Evolutionary conservation across 2,113 vertebrate genomes (phyloP).

Genomic region (Salminus brasiliensis): DNA sequence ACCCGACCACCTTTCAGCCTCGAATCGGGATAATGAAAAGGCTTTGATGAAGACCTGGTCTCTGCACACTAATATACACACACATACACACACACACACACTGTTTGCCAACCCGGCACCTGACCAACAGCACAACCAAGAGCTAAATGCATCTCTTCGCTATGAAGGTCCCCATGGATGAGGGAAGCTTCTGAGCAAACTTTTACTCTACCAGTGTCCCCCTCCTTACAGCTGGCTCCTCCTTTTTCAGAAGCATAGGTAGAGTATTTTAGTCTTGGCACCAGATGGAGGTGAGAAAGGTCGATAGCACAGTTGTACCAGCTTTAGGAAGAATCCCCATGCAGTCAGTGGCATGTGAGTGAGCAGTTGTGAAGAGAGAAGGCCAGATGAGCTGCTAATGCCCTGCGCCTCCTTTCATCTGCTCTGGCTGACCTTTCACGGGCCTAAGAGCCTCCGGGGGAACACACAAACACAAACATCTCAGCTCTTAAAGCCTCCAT

Average conservation of each 20-base stretch:
- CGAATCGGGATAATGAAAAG: conserved; percentile 4
- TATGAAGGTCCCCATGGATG: background rate
- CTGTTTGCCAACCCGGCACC: background rate
- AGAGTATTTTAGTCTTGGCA: background rate
- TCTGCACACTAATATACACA: background rate
- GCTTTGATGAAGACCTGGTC: background rate
- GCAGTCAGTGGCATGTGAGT: background rate
- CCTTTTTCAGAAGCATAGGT: background rate
- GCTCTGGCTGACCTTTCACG: conserved; percentile 20
- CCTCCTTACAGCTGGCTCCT: background rate
- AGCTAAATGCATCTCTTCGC: background rate
- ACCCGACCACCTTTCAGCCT: conserved; percentile 16
- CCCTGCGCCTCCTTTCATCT: conserved; percentile 15
- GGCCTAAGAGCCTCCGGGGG: background rate
- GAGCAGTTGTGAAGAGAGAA: background rate
- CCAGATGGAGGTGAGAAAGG: conserved; percentile 29
- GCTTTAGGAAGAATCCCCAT: background rate
- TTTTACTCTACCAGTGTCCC: background rate
- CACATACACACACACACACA: no score
- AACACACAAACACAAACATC: background rate
- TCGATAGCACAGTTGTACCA: conserved; percentile 3
- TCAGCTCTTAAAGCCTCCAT: background rate
- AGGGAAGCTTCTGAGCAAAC: background rate
- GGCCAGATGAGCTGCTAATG: conserved; percentile 20
- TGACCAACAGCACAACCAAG: background rate